Conservation (phyloP, 2,888 invertebrate genomes). For the Xestia c-nigrum region DNA sequence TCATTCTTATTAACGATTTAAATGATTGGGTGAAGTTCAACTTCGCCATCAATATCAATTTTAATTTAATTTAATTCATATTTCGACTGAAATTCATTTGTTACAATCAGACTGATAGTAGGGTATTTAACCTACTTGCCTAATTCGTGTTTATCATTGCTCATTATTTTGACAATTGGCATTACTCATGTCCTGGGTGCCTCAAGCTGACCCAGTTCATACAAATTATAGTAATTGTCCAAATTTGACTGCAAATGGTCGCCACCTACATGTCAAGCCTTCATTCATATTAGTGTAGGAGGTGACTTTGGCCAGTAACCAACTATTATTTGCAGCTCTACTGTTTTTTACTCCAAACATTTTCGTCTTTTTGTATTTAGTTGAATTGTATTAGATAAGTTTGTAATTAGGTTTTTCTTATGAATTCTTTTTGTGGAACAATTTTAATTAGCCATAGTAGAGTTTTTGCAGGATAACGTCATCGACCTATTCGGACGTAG, state of each 20-base stretch:
- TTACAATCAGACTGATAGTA: slow-evolving; percentile 47
- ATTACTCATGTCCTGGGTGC: slow-evolving; percentile 76
- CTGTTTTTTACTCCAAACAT: background rate
- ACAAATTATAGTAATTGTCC: slow-evolving; percentile 78
- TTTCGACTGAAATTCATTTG: slow-evolving; percentile 33
- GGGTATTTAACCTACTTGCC: slow-evolving; percentile 58
- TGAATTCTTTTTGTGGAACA: slow-evolving; percentile 36
- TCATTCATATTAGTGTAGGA: slow-evolving; percentile 70
- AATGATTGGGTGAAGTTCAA: slow-evolving; percentile 18
- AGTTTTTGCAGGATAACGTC: slow-evolving; percentile 49
- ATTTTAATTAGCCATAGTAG: slow-evolving; percentile 47
- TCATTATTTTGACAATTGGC: slow-evolving; percentile 70
- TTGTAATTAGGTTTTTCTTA: slow-evolving; percentile 33
- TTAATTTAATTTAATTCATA: slow-evolving; percentile 29
- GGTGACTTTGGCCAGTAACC: slow-evolving; percentile 47
- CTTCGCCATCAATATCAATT: slow-evolving; percentile 33
- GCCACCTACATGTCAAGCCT: slow-evolving; percentile 63
- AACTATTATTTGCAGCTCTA: slow-evolving; percentile 17
- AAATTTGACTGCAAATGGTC: slow-evolving; percentile 72
- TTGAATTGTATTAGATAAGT: slow-evolving; percentile 17
- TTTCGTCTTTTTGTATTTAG: slow-evolving; percentile 3
- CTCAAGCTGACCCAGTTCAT: slow-evolving; percentile 74
- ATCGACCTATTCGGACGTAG: slow-evolving; percentile 16
- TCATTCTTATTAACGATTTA: slow-evolving; percentile 5
- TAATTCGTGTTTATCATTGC: slow-evolving; percentile 61